Evolutionary conservation across 2,797 vertebrate species (phyloP), one percentile per base, ranked within the genome.

Genomic region (Sebastes cheni): DNA sequence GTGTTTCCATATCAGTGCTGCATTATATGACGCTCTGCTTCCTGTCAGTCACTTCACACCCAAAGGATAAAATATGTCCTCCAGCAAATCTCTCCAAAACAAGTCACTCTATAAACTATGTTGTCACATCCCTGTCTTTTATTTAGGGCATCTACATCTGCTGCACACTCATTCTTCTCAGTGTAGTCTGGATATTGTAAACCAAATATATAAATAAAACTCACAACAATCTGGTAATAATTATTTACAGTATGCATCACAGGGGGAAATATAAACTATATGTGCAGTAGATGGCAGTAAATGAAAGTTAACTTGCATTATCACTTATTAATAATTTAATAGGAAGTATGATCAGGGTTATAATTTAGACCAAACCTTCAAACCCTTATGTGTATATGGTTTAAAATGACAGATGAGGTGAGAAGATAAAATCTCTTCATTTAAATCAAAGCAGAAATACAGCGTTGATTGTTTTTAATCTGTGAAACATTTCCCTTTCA

Each of bases 41-140:
- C 22, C 20, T 71, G 46, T 61, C 76, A 82, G 8, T 82, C 46
- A 50, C 39, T 72, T 58, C 32, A 60, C 25, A 36, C 68, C 54
- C 59, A 65, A n/a, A 69, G 68, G 59, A 72, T 23, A 2, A 76
- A 65, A 75, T 64, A 18, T 81, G 56, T 64, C 56, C 56, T 72
- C 36, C 16, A 67, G 36, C 61, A 67, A 65, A 73, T 66, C 25
- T 65, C 25, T n/a, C 29, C 12, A 60, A 69, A 78, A 58, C 16
- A 64, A 59, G 22, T 46, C 25, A 13, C 68, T n/a, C 20, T 18
- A 42, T 50, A 64, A 78, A 54, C 22, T 30, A 2, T 22, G 34
- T 39, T 76, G 8, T 84, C 42, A 67, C 77, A 18, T 62, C 18
- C 9, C 13, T 55, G 4, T 62, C 7, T 56, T 73, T 46, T 62